A percentile compares a stretch with the other conserved stretches of the same genome.
Conservation (phyloP, 2,888 invertebrate genomes). For the Hydriomena furcata region DNA sequence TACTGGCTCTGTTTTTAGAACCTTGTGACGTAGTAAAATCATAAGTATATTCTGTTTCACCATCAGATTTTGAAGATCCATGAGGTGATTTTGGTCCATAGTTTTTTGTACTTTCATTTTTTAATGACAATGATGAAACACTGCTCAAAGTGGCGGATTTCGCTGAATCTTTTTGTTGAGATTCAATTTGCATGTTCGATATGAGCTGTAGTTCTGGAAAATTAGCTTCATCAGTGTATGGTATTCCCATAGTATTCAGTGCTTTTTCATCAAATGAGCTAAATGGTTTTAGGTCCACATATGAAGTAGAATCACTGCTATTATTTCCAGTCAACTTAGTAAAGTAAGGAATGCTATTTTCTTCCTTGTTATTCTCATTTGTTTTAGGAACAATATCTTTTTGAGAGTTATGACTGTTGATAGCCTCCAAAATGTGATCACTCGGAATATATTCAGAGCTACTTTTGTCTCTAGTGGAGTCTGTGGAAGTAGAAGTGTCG, state of each 20-base stretch:
- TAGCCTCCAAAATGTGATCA: conserved; percentile 54
- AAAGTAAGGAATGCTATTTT: conserved; percentile 34
- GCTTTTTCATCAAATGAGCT: conserved; percentile 59
- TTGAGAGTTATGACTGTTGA: conserved; percentile 37
- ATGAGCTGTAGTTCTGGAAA: conserved; percentile 38
- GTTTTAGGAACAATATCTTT: conserved; percentile 12
- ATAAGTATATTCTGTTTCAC: conserved; percentile 66
- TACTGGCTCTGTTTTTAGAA: conserved; percentile 47
- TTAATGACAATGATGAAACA: conserved; percentile 47
- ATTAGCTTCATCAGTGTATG: conserved; percentile 29
- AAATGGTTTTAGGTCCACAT: conserved; percentile 68
- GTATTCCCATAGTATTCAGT: conserved; percentile 61
- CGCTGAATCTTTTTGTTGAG: conserved; percentile 40
- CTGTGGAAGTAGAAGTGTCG: conserved; percentile 76
- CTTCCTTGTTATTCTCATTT: conserved; percentile 27
- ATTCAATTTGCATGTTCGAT: conserved; percentile 32
- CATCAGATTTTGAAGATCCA: conserved; percentile 53
- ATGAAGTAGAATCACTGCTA: conserved; percentile 75
- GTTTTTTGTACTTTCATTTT: conserved; percentile 45
- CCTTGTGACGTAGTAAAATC: conserved; percentile 63
- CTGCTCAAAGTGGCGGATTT: conserved; percentile 52
- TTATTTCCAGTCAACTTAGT: conserved; percentile 54
- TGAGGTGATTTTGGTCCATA: conserved; percentile 43
- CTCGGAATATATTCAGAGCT: conserved; percentile 75
- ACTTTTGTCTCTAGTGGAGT: conserved; percentile 67